Percentiles rank a stretch among this genome's conserved stretches.
These are phyloP conservation scores for Margarornis squamiger DNA, from an alignment of 2,797 vertebrate species.

Conservation along the genomic window DNA sequence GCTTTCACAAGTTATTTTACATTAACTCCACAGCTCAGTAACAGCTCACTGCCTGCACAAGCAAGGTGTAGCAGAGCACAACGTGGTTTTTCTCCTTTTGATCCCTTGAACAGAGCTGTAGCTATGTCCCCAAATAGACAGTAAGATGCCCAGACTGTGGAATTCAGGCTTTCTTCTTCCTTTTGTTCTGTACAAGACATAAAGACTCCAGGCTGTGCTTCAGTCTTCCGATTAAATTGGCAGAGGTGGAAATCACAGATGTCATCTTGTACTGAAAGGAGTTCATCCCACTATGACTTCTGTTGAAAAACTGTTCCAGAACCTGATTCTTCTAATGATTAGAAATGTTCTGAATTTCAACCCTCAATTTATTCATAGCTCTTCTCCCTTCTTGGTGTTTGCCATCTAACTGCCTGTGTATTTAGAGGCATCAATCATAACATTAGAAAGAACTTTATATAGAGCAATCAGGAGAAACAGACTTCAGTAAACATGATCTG, in stretches of 20 bases:
- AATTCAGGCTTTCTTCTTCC: not conserved
- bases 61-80: not conserved
- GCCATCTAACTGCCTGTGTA: not conserved
- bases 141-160: not conserved
- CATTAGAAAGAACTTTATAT: slow-evolving; percentile 11
- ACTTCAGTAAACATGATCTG: slow-evolving; percentile 9
- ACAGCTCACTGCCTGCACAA: not conserved
- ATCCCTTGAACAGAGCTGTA: not conserved
- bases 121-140: not conserved
- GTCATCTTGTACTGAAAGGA: not conserved
- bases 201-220: not conserved
- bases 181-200: not conserved
- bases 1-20: not conserved
- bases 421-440: slow-evolving; percentile 19
- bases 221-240: not conserved
- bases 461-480: slow-evolving; percentile 10
- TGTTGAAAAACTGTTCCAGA: slow-evolving; percentile 32
- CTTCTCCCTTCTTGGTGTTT: slow-evolving; percentile 19
- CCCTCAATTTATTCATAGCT: slow-evolving; percentile 39
- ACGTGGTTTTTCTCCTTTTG: not conserved
- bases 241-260: slow-evolving; percentile 16
- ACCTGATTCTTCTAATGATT: slow-evolving; percentile 9
- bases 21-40: not conserved
- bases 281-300: not conserved
- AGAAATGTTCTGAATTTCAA: slow-evolving; percentile 24